phyloP scores from a whole-genome alignment of 2,888 invertebrate species.

The Alloscopus bannaensis region DNA sequence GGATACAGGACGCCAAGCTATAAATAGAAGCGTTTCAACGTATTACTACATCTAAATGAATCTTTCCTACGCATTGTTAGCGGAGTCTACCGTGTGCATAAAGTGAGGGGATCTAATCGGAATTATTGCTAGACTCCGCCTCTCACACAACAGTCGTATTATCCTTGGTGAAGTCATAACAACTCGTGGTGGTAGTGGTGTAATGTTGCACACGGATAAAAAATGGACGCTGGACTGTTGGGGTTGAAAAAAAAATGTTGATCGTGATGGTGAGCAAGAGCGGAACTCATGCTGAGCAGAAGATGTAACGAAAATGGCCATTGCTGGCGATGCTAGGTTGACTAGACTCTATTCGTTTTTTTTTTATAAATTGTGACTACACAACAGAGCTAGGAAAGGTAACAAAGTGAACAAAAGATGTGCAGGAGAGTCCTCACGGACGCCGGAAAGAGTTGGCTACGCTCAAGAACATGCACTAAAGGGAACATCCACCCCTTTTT shows the following conservation, averaged over 20 bases:
- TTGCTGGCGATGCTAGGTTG: slow-evolving; percentile 18
- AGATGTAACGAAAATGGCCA: slow-evolving; percentile 29
- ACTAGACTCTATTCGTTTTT: slow-evolving; percentile 26
- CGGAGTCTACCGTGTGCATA: too few relatives aligned
- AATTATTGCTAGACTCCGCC: slow-evolving; percentile 42
- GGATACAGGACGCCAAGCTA: too few relatives aligned
- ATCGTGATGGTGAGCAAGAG: slow-evolving; percentile 17
- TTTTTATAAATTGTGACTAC: slow-evolving; percentile 5
- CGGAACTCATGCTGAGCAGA: slow-evolving; percentile 43
- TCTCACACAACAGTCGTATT: background rate
- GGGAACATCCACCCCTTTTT: slow-evolving; percentile 24
- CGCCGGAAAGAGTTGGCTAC: slow-evolving; percentile 62
- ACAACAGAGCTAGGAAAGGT: slow-evolving; percentile 10
- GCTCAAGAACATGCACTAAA: slow-evolving; percentile 38
- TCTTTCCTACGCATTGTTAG: too few relatives aligned
- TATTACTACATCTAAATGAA: too few relatives aligned
- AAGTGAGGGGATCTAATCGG: too few relatives aligned
- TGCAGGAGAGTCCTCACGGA: slow-evolving; percentile 35
- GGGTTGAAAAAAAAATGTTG: slow-evolving; percentile 19
- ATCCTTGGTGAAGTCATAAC: slow-evolving; percentile 7
- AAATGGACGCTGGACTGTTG: slow-evolving; percentile 46
- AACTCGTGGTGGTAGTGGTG: background rate
- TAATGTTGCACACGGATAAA: slow-evolving; percentile 22
- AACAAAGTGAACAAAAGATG: slow-evolving; percentile 36
- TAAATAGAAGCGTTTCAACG: too few relatives aligned